Conservation (phyloP, 2,888 invertebrate species). For the Melanostoma mellinum region DNA sequence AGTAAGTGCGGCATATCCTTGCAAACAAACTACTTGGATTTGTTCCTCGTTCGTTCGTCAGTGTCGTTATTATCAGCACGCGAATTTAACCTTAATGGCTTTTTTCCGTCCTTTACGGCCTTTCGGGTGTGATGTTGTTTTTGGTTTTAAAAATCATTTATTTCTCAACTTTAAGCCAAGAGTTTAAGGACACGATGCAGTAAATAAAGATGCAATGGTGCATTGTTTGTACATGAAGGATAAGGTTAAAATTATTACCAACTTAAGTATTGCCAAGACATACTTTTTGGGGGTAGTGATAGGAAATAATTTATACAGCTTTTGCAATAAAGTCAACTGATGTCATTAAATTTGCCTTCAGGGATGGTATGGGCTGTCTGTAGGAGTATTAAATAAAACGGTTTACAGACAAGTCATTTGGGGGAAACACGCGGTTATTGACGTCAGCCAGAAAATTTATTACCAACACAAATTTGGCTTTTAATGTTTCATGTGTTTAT, state of each 20-base stretch:
- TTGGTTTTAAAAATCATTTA: not conserved
- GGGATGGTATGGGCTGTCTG: not conserved
- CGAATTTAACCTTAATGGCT: constrained; percentile 51
- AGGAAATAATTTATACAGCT: not conserved
- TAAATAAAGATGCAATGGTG: constrained; percentile 55
- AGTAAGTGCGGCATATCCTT: constrained; percentile 61
- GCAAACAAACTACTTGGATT: constrained; percentile 39
- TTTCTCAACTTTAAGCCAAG: not conserved
- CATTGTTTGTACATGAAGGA: constrained; percentile 34
- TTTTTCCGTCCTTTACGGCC: constrained; percentile 11
- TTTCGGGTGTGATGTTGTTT: constrained; percentile 23
- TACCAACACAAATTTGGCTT: constrained; percentile 4
- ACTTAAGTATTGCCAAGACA: constrained; percentile 46
- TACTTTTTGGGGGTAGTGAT: not conserved
- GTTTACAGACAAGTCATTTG: not conserved
- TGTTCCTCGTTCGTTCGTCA: constrained; percentile 45
- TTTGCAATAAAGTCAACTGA: not conserved
- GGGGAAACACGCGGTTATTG: not conserved
- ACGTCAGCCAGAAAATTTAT: constrained; percentile 18
- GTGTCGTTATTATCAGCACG: constrained; percentile 58
- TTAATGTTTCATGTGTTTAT: constrained; percentile 23
- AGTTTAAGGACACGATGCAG: constrained; percentile 46
- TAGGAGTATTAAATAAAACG: not conserved
- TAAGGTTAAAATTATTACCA: constrained; percentile 41
- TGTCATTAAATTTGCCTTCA: not conserved